phyloP scores from a whole-genome alignment of 1,140 invertebrate genomes.

The Goniozus legneri region DNA sequence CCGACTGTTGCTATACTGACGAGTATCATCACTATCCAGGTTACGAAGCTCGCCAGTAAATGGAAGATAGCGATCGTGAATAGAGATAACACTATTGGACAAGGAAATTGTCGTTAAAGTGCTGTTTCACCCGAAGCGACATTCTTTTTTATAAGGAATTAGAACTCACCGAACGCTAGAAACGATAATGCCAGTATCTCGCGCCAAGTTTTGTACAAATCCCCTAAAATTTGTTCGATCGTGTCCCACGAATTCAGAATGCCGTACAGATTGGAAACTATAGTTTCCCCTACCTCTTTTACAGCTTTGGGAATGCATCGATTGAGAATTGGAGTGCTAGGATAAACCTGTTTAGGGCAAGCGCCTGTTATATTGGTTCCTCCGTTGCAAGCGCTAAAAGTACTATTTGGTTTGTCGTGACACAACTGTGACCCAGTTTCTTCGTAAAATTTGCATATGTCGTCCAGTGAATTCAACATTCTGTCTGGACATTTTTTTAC shows the following conservation, averaged over 20 bases:
- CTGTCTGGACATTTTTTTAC: conserved; percentile 81
- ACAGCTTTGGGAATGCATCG: conserved; percentile 77
- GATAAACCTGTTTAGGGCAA: conserved; percentile 71
- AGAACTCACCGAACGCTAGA: conserved; percentile 72
- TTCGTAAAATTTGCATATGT: conserved; percentile 72
- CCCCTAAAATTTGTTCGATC: conserved; percentile 81
- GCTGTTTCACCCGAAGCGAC: conserved; percentile 1
- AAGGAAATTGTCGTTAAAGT: conserved; percentile 18
- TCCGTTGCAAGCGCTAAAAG: conserved; percentile 45
- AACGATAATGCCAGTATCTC: conserved; percentile 79
- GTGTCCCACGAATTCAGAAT: conserved; percentile 84
- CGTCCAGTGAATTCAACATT: conserved; percentile 61
- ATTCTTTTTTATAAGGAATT: conserved; percentile 6
- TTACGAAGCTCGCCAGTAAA: conserved; percentile 76
- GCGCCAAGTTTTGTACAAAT: conserved; percentile 83
- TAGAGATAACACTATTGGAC: conserved; percentile 77
- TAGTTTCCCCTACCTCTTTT: conserved; percentile 58
- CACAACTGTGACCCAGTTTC: conserved; percentile 72
- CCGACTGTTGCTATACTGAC: conserved; percentile 73
- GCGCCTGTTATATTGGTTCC: conserved; percentile 61
- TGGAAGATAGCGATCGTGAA: conserved; percentile 81
- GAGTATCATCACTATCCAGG: conserved; percentile 81
- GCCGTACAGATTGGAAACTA: conserved; percentile 72
- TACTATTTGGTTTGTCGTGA: conserved; percentile 57
- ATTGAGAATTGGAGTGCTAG: conserved; percentile 76